phyloP scores from a whole-genome alignment of 2,888 invertebrate species.

The Tupiocoris notatus region DNA sequence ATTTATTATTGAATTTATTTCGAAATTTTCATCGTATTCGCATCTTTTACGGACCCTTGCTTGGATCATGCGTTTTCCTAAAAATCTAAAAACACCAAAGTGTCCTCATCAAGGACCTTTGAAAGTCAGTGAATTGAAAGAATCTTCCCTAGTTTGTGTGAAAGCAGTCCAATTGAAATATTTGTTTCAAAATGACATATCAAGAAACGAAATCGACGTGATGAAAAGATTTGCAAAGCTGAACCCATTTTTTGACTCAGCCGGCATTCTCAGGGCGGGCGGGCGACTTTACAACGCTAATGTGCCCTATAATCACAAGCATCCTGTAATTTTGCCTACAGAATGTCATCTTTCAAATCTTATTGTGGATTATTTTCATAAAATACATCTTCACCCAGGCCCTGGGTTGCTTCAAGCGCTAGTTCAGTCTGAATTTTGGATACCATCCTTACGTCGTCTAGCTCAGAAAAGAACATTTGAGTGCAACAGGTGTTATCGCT shows the following conservation, averaged over 20 bases:
- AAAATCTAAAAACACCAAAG: no score
- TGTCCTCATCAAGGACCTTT: no score
- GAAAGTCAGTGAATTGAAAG: no score
- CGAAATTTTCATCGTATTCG: no score
- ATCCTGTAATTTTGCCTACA: neutral
- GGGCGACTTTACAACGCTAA: slow-evolving; percentile 13
- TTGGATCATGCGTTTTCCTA: no score
- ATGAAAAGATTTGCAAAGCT: neutral
- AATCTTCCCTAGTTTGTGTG: no score
- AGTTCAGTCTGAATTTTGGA: slow-evolving; percentile 27
- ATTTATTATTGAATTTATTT: no score
- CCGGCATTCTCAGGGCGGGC: slow-evolving; percentile 22
- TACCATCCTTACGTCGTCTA: slow-evolving; percentile 18
- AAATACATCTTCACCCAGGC: neutral
- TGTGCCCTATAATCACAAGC: slow-evolving; percentile 14
- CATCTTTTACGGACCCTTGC: no score
- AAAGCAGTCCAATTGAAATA: neutral
- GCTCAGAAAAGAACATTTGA: slow-evolving; percentile 6
- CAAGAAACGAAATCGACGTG: neutral
- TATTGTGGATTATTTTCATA: slow-evolving; percentile 2
- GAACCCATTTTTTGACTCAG: neutral
- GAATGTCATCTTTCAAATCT: neutral
- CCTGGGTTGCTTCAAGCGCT: slow-evolving; percentile 1
- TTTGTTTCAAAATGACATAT: slow-evolving; percentile 6
- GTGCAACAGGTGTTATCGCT: slow-evolving; percentile 37